These are phyloP conservation scores for Ammospiza maritima DNA, from an alignment of 2,797 vertebrate genomes.

Conservation along the genomic window DNA sequence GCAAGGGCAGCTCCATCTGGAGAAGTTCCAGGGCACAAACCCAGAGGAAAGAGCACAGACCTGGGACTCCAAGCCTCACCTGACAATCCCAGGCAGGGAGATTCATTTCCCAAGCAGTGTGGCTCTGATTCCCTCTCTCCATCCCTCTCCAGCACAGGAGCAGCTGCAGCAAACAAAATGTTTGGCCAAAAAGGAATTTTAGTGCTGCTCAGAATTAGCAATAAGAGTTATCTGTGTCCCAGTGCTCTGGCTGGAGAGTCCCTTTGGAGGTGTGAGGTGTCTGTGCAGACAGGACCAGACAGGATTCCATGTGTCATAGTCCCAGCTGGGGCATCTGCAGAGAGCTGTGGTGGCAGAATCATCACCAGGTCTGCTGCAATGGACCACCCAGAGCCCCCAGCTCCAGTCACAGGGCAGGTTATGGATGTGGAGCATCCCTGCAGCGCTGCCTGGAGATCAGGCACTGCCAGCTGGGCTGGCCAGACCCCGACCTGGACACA, in stretches of 20 bases:
- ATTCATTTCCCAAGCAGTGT: neutral
- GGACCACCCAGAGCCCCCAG: neutral
- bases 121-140: neutral
- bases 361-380: accelerated
- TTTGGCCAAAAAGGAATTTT: neutral
- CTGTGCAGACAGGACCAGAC: too few species aligned
- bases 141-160: neutral
- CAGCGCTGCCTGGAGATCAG: neutral
- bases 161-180: neutral
- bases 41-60: neutral
- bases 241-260: neutral
- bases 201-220: neutral
- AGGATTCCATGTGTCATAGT: accelerated
- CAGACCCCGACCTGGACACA: neutral
- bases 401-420: accelerated
- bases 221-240: accelerated
- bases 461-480: neutral
- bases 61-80: neutral
- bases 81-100: neutral
- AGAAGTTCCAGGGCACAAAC: neutral
- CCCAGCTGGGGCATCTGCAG: neutral
- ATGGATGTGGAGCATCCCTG: neutral
- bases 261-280: neutral
- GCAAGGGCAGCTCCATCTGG: neutral
- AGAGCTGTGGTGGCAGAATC: neutral